phyloP scores from a whole-genome alignment of 2,888 invertebrate species.

The Apodemia duryi region DNA sequence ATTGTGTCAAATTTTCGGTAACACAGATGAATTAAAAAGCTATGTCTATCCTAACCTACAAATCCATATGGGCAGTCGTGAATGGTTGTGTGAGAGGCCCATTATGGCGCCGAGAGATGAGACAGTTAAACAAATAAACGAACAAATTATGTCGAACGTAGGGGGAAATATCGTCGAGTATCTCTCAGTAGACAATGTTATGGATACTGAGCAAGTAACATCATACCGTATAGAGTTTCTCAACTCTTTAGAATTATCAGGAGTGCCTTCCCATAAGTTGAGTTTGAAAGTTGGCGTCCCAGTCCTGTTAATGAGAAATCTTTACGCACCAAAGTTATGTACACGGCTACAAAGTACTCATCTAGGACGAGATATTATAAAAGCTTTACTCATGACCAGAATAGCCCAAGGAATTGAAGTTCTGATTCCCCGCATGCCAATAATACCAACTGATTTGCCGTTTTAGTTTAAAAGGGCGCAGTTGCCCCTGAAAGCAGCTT shows the following conservation, averaged over 20 bases:
- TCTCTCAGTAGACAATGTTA: slow-evolving; percentile 26
- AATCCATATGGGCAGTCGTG: slow-evolving; percentile 29
- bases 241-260: slow-evolving; percentile 33
- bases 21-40: slow-evolving; percentile 28
- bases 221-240: slow-evolving; percentile 31
- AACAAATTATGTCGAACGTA: slow-evolving; percentile 27
- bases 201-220: slow-evolving; percentile 21
- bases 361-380: background rate
- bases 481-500: too few species aligned
- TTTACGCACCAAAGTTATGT: background rate
- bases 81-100: slow-evolving; percentile 35
- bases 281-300: background rate
- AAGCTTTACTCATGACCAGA: background rate
- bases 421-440: too few species aligned
- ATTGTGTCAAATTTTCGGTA: slow-evolving; percentile 29
- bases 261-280: slow-evolving; percentile 6
- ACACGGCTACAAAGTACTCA: too few species aligned
- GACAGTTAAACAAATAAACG: slow-evolving; percentile 26
- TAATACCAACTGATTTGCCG: too few species aligned
- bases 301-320: background rate
- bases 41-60: slow-evolving; percentile 29
- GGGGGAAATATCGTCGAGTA: slow-evolving; percentile 21
- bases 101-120: slow-evolving; percentile 34
- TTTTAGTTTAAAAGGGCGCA: too few species aligned
- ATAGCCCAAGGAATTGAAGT: too few species aligned